phyloP scores from a whole-genome alignment of 2,113 vertebrate genomes.

The Anguilla japonica region DNA sequence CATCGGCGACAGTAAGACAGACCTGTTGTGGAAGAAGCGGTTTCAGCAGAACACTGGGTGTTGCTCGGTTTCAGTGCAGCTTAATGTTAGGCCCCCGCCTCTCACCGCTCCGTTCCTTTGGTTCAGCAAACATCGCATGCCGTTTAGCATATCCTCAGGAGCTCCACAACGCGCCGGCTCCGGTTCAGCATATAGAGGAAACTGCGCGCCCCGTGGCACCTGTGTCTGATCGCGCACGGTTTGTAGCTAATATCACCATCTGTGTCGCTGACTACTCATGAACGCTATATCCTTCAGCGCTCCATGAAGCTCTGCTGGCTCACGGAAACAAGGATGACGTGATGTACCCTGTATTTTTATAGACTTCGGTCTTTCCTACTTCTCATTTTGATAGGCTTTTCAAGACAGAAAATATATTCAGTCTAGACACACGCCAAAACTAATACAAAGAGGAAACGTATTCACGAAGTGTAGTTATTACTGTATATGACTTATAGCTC shows the following conservation, averaged over 20 bases:
- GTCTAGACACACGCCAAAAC: not conserved
- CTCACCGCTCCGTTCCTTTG: not conserved
- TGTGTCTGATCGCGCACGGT: not conserved
- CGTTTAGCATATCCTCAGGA: not conserved
- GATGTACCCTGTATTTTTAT: slow-evolving; percentile 23
- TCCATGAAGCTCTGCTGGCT: not conserved
- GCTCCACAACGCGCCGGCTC: not conserved
- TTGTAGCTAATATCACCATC: not conserved
- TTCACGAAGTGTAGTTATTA: not conserved
- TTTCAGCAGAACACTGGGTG: not conserved
- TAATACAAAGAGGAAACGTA: not conserved
- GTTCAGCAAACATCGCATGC: not conserved
- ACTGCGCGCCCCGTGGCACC: not conserved
- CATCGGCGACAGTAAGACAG: not conserved
- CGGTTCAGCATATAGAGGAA: too few relatives aligned
- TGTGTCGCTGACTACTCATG: not conserved
- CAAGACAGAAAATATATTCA: not conserved
- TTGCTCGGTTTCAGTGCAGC: not conserved
- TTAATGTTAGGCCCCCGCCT: not conserved
- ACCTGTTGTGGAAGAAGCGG: not conserved
- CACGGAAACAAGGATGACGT: not conserved
- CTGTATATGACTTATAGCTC: not conserved
- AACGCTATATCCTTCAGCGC: not conserved
- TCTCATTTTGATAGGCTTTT: not conserved
- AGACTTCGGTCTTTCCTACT: slow-evolving; percentile 24